Percentiles rank a stretch among this genome's conserved stretches.
phyloP scores from a whole-genome alignment of 2,888 invertebrate species.

The Nomada fabriciana region DNA sequence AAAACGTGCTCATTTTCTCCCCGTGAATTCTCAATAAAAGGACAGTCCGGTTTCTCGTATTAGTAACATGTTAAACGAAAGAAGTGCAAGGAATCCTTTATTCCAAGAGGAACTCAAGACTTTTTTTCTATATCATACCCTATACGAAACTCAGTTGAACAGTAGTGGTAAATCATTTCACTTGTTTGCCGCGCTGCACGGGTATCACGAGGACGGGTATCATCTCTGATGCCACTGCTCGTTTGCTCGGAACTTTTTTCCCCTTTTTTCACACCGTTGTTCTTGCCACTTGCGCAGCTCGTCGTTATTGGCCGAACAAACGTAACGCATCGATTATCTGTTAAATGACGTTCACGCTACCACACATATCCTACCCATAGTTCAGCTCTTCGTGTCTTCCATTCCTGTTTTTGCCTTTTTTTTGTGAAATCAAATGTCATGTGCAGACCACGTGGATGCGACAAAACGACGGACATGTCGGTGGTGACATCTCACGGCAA shows the following conservation, averaged over 20 bases:
- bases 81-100: background rate
- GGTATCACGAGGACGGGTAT: conserved; percentile 34
- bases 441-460: conserved; percentile 76
- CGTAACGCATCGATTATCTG: conserved; percentile 53
- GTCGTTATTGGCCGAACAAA: conserved; percentile 37
- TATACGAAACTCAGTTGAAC: background rate
- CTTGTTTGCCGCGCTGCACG: conserved; percentile 10
- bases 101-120: background rate
- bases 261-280: conserved; percentile 25
- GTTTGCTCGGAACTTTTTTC: conserved; percentile 47
- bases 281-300: conserved; percentile 24
- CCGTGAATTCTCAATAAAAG: conserved; percentile 3
- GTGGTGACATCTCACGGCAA: conserved; percentile 76
- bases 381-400: conserved; percentile 4
- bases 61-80: background rate
- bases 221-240: conserved; percentile 54
- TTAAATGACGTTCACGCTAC: conserved; percentile 43
- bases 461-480: conserved; percentile 51
- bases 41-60: background rate
- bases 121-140: background rate
- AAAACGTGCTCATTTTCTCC: conserved; percentile 1
- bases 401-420: conserved; percentile 20
- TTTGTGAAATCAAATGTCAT: conserved; percentile 68
- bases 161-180: background rate
- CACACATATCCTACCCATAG: conserved; percentile 20